Conservation (phyloP, 2,797 vertebrate genomes). For the Tinamus major region DNA sequence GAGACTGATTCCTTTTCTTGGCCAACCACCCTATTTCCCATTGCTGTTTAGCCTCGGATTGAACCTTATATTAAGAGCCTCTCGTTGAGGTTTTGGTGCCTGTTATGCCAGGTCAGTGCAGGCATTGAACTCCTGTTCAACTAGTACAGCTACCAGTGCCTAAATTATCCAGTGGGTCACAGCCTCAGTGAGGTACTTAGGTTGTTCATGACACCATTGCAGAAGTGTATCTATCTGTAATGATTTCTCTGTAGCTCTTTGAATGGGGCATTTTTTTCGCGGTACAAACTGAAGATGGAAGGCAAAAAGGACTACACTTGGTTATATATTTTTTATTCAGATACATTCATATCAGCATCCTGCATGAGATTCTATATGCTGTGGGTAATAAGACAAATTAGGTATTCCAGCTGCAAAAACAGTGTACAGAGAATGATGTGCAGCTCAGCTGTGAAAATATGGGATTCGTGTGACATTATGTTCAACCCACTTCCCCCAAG, state of each 20-base stretch:
- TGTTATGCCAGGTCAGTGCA: fast-evolving
- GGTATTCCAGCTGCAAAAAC: constrained; percentile 67
- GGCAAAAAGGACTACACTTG: background rate
- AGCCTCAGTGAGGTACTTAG: background rate
- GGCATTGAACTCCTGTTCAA: fast-evolving
- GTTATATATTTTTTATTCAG: background rate
- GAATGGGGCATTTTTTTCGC: background rate
- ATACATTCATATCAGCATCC: fast-evolving
- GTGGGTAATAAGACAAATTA: constrained; percentile 44
- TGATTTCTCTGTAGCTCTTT: background rate
- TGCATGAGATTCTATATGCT: background rate
- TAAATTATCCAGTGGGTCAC: fast-evolving
- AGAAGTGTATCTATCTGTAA: fast-evolving
- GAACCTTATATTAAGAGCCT: background rate
- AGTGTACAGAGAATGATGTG: background rate
- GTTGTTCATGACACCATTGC: fast-evolving
- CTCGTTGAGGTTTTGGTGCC: background rate
- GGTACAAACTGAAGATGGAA: fast-evolving
- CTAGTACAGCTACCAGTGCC: background rate
- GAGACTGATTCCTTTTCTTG: background rate
- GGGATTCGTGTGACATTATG: background rate
- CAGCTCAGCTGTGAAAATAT: constrained; percentile 66
- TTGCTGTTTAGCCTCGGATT: fast-evolving
- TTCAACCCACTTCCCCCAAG: background rate
- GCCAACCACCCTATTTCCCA: background rate